A percentile compares a stretch with the other conserved stretches of the same genome.
phyloP scores from a whole-genome alignment of 2,113 vertebrate genomes.

The Oriolus oriolus region DNA sequence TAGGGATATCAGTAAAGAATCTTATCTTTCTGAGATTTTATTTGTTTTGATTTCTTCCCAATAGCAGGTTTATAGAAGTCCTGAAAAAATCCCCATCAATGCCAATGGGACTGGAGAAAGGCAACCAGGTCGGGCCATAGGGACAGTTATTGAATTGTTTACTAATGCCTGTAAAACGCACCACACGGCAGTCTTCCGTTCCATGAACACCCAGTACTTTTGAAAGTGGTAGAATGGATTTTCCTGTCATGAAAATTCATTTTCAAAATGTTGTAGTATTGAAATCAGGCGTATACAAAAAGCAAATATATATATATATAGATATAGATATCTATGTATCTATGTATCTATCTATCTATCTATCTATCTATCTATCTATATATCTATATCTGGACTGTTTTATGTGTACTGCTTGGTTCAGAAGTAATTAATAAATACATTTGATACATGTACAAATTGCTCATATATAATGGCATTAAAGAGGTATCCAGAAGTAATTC shows the following conservation, averaged over 20 bases:
- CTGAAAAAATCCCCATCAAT: not conserved
- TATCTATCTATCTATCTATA: too few relatives aligned
- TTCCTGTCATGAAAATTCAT: not conserved
- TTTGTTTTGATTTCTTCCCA: not conserved
- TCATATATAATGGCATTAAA: not conserved
- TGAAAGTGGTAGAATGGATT: not conserved
- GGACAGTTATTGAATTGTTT: not conserved
- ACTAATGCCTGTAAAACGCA: not conserved
- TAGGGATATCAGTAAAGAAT: not conserved
- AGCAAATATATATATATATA: not conserved
- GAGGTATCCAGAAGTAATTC: not conserved
- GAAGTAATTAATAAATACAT: not conserved
- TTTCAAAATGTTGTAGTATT: not conserved
- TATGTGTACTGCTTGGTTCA: not conserved
- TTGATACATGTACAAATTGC: not conserved
- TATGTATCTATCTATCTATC: too few relatives aligned
- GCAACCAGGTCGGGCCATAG: not conserved
- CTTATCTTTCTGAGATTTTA: not conserved
- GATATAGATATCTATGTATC: too few relatives aligned
- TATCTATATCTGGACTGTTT: not conserved
- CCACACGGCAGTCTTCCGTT: accelerated
- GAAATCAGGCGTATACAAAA: not conserved
- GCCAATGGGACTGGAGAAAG: not conserved
- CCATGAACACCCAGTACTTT: not conserved
- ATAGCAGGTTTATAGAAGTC: not conserved